phyloP scores from a whole-genome alignment of 2,113 vertebrate genomes.

The Nansenia antarctica region DNA sequence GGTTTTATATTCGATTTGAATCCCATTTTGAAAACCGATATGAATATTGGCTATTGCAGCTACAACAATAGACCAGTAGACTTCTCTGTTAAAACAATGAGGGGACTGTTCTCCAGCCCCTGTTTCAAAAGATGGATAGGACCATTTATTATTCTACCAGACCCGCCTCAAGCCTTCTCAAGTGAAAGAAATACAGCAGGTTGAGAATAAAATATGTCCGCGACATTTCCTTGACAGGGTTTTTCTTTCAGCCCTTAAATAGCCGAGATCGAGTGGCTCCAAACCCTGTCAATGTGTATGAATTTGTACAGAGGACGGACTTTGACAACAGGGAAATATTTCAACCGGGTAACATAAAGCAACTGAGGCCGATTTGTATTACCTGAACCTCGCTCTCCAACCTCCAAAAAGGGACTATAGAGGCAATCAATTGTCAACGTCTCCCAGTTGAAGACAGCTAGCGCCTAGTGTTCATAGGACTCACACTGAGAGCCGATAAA shows the following conservation, averaged over 20 bases:
- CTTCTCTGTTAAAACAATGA: constrained; percentile 67
- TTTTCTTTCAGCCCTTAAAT: constrained; percentile 43
- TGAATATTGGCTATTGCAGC: constrained; percentile 37
- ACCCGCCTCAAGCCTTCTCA: constrained; percentile 34
- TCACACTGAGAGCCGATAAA: background rate
- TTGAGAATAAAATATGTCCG: constrained; percentile 38
- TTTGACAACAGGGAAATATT: constrained; percentile 30
- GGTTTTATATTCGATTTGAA: constrained; percentile 11
- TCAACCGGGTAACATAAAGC: constrained; percentile 14
- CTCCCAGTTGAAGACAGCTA: background rate
- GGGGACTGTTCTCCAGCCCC: constrained; percentile 55
- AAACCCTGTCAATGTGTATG: constrained; percentile 39
- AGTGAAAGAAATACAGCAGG: constrained; percentile 54
- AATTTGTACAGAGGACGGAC: constrained; percentile 15
- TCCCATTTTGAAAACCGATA: constrained; percentile 18
- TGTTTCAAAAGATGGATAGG: background rate
- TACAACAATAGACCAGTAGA: constrained; percentile 52
- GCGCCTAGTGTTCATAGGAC: background rate
- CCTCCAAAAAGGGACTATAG: constrained; percentile 27
- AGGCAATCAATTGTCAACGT: background rate
- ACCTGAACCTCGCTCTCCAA: constrained; percentile 19
- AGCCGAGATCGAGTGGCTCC: constrained; percentile 31
- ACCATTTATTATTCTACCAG: constrained; percentile 64
- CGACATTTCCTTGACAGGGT: constrained; percentile 52
- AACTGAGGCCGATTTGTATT: constrained; percentile 22